Evolutionary conservation across 2,113 vertebrate genomes (phyloP).

Genomic region (Pelecanoides urinatrix): DNA sequence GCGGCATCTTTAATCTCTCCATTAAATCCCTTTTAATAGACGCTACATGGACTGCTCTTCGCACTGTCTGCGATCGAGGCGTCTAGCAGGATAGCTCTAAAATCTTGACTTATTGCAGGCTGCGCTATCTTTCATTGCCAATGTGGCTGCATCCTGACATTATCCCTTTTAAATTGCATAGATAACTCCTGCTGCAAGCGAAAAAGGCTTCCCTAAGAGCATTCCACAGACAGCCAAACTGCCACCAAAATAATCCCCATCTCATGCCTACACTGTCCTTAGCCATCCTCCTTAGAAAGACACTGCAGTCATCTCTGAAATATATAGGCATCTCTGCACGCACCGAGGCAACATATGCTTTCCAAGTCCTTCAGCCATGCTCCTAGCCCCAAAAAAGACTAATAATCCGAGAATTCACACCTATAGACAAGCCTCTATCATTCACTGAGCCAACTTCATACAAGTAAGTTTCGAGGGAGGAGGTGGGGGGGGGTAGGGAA

Average conservation of each 20-base stretch:
- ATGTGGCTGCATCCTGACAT: conserved; percentile 28
- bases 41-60: conserved; percentile 2
- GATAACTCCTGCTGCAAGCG: conserved; percentile 4
- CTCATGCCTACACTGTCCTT: background rate
- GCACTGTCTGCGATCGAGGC: background rate
- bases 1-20: conserved; percentile 14
- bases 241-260: background rate
- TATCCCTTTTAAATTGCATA: background rate
- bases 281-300: background rate
- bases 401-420: background rate
- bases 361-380: background rate
- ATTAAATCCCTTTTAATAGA: conserved; percentile 29
- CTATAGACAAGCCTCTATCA: background rate
- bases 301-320: conserved; percentile 4
- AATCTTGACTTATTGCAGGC: conserved; percentile 17
- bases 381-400: background rate
- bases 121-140: conserved; percentile 31
- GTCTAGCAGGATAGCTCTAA: background rate
- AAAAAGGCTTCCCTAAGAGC: background rate
- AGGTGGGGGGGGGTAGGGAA: background rate
- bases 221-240: background rate
- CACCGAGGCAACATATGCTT: background rate
- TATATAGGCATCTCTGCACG: background rate
- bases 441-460: conserved; percentile 10
- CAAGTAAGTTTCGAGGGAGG: conserved; percentile 15